Base-by-base conservation (phyloP, 2,888 invertebrate genomes). In the Actias luna region DNA sequence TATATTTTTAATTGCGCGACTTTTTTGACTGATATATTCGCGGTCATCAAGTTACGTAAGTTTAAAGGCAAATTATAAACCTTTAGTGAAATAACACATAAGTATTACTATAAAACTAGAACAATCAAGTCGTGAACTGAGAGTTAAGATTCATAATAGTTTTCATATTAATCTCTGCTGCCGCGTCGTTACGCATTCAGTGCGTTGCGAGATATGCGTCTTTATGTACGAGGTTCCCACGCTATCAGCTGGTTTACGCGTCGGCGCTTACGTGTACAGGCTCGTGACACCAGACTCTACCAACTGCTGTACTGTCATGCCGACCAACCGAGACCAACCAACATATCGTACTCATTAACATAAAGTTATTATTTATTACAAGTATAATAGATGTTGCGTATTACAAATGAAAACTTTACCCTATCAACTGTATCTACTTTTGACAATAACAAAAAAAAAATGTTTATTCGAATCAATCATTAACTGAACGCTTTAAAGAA, bases 241-340 rank as follows among this genome's bases (percentile, higher is more conserved):
- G 87, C 79, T 82, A 88, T 89, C 88, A 88, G 87, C 84, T 87
- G 84, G 86, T 84, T 85, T 78, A 88, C 84, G 90, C 85, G 77
- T 75, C 84, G 81, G 80, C 80, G 86, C 84, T 74, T 79, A 72
- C 73, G 78, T 70, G 77, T 82, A 85, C 75, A 83, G 72, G 80
- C 76, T 79, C 78, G 82, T 74, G 71, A 80, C 83, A 70, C 75
- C 72, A 65, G 39, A 39, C 29, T 39, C 31, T 8, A 39, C 39
- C 36, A 18, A 57, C 63, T 31, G 36, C 39, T 39, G 39, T 5
- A 59, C 39, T 57, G 52, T 55, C 52, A 42, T 25, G n/a, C 16
- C 71, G 70, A 72, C 72, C 69, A 72, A 75, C 72, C 69, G 71
- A 73, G 73, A 71, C 42, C 46, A 50, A 10, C 12, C 8, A 12